Evolutionary conservation across 2,113 vertebrate genomes (phyloP), one percentile per base, ranked within the genome.

Genomic region (Elanoides forficatus): DNA sequence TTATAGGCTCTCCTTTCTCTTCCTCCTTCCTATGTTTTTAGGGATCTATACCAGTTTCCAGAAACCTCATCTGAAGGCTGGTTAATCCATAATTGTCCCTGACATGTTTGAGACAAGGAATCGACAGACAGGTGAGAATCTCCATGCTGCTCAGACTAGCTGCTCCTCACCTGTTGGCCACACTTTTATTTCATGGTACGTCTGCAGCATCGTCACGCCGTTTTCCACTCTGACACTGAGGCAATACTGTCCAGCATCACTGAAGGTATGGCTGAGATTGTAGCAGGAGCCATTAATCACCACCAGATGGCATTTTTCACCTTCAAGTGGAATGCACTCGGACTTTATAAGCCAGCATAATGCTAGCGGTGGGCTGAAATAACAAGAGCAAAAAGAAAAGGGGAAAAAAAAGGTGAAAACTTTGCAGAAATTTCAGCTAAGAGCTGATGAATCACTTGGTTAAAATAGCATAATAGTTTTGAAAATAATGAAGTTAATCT

Each of bases 301-400:
- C 95, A 98, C 97, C 6, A 98, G 96, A 7, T 98, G 98, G 97
- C 99, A 99, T 38, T 98, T 97, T 3, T 93, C 96, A 10, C 83
- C 94, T 50, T 81, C 56, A 5, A 98, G 97, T 0, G 97, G 97
- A 17, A 97, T 73, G 53, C 99, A 99, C 65, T 98, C 98, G 0
- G 97, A 52, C 90, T 99, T 98, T 73, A 99, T 98, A 11, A 97
- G 98, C 99, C 99, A 99, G 96, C 99, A 99, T 25, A 99, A 66
- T 1, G 97, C 98, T 72, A 99, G 97, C 0, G 99, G 99, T 1
- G 98, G 98, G 96, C 99, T 99, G 82, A 10, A 52, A 87, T 2
- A 48, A 38, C 26, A 30, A 50, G 27, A 55, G 40, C 8, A 34
- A 65, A 47, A 25, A 27, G 3, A 3, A 21, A 34, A 66, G 42